phyloP scores from a whole-genome alignment of 2,797 vertebrate species.

The Manis javanica region DNA sequence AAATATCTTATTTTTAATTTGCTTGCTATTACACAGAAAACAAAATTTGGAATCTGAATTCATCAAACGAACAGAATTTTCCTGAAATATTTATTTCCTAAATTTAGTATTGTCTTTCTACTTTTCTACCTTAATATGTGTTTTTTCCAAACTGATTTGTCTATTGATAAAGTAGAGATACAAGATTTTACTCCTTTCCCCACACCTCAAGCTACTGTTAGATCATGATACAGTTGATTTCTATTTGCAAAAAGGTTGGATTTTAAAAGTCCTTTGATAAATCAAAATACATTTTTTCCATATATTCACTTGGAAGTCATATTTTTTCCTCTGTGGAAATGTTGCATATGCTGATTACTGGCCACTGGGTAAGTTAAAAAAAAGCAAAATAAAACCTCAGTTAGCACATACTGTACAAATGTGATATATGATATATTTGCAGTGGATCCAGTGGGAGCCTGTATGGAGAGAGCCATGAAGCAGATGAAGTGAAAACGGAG shows the following conservation, averaged over 20 bases:
- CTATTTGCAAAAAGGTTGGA: not conserved
- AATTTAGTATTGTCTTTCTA: not conserved
- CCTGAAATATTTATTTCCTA: not conserved
- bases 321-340: not conserved
- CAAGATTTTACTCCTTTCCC: not conserved
- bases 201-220: not conserved
- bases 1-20: not conserved
- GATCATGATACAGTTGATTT: not conserved
- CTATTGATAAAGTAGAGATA: not conserved
- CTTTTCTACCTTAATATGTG: not conserved
- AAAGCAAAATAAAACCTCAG: not conserved
- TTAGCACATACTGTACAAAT: not conserved
- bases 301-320: not conserved
- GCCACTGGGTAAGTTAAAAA: not conserved
- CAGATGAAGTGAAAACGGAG: not conserved
- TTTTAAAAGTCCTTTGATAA: constrained; percentile 23
- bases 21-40: not conserved
- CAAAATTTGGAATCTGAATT: constrained; percentile 34
- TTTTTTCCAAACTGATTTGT: not conserved
- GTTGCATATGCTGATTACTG: not conserved
- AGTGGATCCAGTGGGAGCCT: not conserved
- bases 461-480: not conserved
- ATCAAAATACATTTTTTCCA: not conserved
- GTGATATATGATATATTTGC: not conserved
- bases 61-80: not conserved